phyloP scores from a whole-genome alignment of 2,113 vertebrate genomes.

The Saiga tatarica region DNA sequence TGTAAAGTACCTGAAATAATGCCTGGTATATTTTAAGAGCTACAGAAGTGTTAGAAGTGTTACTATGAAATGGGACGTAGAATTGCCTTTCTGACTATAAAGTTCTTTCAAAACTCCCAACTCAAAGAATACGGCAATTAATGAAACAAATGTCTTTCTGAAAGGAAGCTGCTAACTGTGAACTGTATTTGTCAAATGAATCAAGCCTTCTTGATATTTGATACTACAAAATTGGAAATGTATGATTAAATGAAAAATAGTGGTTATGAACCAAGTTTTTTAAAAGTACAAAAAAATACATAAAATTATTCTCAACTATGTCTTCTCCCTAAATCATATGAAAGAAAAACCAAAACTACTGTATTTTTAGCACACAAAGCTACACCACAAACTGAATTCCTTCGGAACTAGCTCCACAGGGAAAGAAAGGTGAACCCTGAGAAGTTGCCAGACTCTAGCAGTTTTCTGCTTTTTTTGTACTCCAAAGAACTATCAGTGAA shows the following conservation, averaged over 20 bases:
- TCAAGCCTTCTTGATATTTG: background rate
- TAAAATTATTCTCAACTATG: background rate
- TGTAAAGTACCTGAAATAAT: background rate
- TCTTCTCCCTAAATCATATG: background rate
- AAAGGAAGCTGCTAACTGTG: background rate
- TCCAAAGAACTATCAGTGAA: background rate
- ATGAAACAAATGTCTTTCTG: background rate
- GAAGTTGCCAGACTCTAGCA: background rate
- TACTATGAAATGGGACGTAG: background rate
- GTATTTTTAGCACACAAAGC: constrained; percentile 3
- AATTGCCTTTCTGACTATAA: background rate
- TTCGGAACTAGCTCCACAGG: background rate
- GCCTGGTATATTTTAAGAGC: background rate
- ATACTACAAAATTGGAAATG: background rate
- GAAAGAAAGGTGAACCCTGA: background rate
- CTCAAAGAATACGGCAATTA: background rate
- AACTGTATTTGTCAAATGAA: background rate
- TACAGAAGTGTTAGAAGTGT: background rate
- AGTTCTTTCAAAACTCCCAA: background rate
- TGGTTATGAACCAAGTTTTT: background rate
- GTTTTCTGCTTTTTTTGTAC: background rate
- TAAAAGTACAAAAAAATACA: background rate
- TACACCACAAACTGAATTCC: background rate
- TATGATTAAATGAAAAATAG: background rate
- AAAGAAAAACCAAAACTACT: background rate